These are phyloP conservation scores for Tachystola acroxantha DNA, from an alignment of 2,888 invertebrate genomes.

Conservation along the genomic window DNA sequence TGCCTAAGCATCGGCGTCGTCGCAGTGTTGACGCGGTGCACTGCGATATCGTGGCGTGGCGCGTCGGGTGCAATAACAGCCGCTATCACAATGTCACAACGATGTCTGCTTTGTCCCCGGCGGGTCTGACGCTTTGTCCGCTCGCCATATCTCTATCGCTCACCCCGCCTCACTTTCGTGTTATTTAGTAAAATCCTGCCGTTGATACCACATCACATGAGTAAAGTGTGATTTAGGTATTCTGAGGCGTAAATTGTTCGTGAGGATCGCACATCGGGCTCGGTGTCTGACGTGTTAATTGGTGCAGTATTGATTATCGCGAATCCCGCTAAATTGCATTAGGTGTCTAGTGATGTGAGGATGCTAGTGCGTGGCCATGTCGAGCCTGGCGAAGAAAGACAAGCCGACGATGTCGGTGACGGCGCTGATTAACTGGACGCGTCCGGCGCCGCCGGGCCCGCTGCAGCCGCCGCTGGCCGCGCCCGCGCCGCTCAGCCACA, in stretches of 20 bases:
- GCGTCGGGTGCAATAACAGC: conserved; percentile 58
- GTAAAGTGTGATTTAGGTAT: conserved; percentile 20
- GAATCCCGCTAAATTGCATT: conserved; percentile 29
- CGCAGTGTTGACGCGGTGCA: conserved; percentile 55
- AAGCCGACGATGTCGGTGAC: conserved; percentile 92
- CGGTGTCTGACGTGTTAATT: conserved; percentile 29
- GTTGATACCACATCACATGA: no score
- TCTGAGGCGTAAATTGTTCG: conserved; percentile 36
- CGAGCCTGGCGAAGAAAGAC: conserved; percentile 88
- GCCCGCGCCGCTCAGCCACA: conserved; percentile 18
- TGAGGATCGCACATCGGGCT: conserved; percentile 28
- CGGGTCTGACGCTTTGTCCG: conserved; percentile 39
- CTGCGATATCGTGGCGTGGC: conserved; percentile 45
- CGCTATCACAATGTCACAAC: conserved; percentile 72
- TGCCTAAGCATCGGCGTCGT: conserved; percentile 51
- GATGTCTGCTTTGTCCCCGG: conserved; percentile 56
- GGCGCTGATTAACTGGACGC: conserved; percentile 87
- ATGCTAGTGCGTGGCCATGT: conserved; percentile 70
- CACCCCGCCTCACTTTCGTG: conserved; percentile 23
- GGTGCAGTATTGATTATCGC: conserved; percentile 31
- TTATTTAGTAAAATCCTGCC: conserved; percentile 33
- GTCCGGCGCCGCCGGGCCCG: conserved; percentile 57
- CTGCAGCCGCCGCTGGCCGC: conserved; percentile 53
- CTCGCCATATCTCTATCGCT: conserved; percentile 17
- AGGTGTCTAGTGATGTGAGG: conserved; percentile 67